Conservation (phyloP, 2,113 vertebrate genomes). For the Ariopsis seemanni region DNA sequence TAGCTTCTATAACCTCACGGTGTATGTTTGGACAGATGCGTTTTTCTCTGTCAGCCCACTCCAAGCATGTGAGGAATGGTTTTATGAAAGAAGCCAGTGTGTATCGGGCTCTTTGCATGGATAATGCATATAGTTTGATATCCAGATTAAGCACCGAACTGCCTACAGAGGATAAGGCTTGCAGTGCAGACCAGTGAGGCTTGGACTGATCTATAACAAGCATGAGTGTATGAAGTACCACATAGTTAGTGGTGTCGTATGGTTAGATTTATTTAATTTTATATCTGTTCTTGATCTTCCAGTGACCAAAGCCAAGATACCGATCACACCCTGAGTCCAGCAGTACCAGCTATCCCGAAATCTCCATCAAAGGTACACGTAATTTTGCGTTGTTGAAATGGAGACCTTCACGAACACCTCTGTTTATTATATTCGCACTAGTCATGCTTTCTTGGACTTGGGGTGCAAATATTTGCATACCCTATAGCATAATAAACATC, state of each 20-base stretch:
- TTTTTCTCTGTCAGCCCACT: neutral
- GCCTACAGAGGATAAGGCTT: slow-evolving; percentile 15
- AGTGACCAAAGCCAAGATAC: slow-evolving; percentile 72
- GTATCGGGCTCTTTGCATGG: slow-evolving; percentile 45
- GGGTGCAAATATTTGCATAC: neutral
- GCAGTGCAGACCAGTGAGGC: slow-evolving; percentile 1
- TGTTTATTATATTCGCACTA: neutral
- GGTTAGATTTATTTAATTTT: slow-evolving; percentile 7
- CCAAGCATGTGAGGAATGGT: slow-evolving; percentile 40
- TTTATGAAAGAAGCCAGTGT: slow-evolving; percentile 4
- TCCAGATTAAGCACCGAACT: neutral
- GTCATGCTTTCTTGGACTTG: neutral
- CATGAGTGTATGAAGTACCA: slow-evolving; percentile 33
- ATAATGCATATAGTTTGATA: neutral
- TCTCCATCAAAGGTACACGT: slow-evolving; percentile 90
- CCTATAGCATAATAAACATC: neutral
- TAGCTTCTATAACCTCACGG: slow-evolving; percentile 1
- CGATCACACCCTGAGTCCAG: slow-evolving; percentile 84
- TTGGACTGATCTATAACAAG: slow-evolving; percentile 38
- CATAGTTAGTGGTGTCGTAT: neutral
- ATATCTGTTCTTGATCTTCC: slow-evolving; percentile 42
- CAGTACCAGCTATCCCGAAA: slow-evolving; percentile 84
- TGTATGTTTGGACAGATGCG: slow-evolving; percentile 20
- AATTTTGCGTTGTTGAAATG: neutral
- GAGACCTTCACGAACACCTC: neutral